Conservation (phyloP, 2,888 invertebrate species). For the Lissocephala sabroskyi region DNA sequence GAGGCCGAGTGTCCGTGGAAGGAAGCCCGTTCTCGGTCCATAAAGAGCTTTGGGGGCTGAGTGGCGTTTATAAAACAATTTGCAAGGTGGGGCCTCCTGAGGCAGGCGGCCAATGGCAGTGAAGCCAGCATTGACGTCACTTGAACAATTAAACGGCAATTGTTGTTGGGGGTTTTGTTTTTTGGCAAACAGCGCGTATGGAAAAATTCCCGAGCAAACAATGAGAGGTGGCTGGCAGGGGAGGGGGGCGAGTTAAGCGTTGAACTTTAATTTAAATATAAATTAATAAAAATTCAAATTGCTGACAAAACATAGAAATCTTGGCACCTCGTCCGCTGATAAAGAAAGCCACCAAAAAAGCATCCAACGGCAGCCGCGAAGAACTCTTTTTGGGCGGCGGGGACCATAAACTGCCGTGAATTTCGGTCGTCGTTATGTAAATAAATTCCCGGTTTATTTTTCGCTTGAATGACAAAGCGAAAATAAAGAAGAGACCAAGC, state of each 20-base stretch:
- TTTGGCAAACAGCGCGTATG: slow-evolving; percentile 25
- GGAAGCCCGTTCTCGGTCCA: too few relatives aligned
- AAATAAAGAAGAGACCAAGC: slow-evolving; percentile 15
- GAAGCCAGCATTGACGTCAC: slow-evolving; percentile 53
- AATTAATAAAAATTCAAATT: slow-evolving; percentile 35
- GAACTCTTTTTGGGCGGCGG: slow-evolving; percentile 4
- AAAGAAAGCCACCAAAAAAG: slow-evolving; percentile 6
- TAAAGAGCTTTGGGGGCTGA: not conserved
- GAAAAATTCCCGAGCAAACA: slow-evolving; percentile 7
- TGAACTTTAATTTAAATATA: slow-evolving; percentile 43
- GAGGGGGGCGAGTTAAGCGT: too few relatives aligned
- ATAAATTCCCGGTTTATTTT: slow-evolving; percentile 48
- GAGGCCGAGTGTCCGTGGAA: too few relatives aligned
- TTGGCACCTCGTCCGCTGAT: slow-evolving; percentile 41
- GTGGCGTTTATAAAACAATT: not conserved
- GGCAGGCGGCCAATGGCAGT: slow-evolving; percentile 15
- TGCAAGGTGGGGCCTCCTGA: slow-evolving; percentile 36
- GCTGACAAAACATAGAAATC: slow-evolving; percentile 49
- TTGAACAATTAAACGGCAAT: slow-evolving; percentile 36
- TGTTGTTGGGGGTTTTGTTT: slow-evolving; percentile 1
- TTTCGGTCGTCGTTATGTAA: slow-evolving; percentile 63
- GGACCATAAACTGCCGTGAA: slow-evolving; percentile 53
- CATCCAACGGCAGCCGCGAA: not conserved
- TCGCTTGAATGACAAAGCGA: slow-evolving; percentile 42
- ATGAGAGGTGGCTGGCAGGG: slow-evolving; percentile 3